Conservation (phyloP, 37 sponge, comb jelly and placozoan genomes). For the Axinella damicornis region DNA sequence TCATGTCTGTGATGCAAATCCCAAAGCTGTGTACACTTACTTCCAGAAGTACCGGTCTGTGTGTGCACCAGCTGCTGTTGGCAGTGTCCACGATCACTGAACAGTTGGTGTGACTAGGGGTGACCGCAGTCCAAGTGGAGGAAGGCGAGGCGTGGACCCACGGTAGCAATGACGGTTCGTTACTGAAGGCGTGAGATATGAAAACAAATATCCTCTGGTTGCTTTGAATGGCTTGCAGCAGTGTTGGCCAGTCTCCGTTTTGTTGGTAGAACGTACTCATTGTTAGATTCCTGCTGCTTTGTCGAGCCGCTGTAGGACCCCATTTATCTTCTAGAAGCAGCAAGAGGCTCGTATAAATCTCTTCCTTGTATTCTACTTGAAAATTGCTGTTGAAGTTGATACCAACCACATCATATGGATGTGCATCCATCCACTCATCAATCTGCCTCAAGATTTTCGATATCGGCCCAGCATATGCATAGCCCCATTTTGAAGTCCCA, state of each 20-base stretch:
- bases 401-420: slow-evolving; percentile 15
- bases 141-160: slow-evolving; percentile 3
- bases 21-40: not conserved
- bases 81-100: not conserved
- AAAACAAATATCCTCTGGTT: slow-evolving; percentile 40
- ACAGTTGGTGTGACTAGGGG: not conserved
- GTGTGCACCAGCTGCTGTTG: no score
- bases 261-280: slow-evolving; percentile 9
- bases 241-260: slow-evolving; percentile 45
- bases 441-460: slow-evolving; percentile 11
- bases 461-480: slow-evolving; percentile 20
- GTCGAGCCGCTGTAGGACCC: not conserved
- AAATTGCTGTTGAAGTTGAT: slow-evolving; percentile 7
- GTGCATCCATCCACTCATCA: slow-evolving; percentile 31
- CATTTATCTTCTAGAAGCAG: not conserved
- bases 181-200: not conserved
- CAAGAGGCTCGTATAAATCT: not conserved
- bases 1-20: not conserved
- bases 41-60: not conserved
- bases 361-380: not conserved
- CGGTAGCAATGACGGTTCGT: not conserved
- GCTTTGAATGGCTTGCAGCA: slow-evolving; percentile 20
- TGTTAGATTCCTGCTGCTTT: not conserved
- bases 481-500: no score
- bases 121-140: not conserved